These are phyloP conservation scores for Motacilla alba DNA, from an alignment of 2,113 vertebrate species.

Conservation along the genomic window DNA sequence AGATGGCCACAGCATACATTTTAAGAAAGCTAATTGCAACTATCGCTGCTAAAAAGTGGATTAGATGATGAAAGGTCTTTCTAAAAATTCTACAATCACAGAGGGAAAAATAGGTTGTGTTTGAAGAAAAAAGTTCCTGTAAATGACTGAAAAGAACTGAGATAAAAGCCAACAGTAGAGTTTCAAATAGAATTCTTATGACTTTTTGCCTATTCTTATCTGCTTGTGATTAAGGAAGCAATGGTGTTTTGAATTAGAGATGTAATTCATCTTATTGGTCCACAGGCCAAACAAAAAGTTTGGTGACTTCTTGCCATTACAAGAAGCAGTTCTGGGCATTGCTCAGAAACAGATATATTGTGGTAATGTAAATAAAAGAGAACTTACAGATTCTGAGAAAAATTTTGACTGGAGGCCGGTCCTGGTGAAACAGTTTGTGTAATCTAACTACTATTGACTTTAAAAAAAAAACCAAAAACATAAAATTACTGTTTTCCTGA, in stretches of 20 bases:
- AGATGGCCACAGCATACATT: neutral
- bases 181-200: neutral
- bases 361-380: neutral
- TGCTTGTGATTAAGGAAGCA: neutral
- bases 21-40: neutral
- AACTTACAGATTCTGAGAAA: neutral
- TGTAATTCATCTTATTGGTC: neutral
- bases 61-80: neutral
- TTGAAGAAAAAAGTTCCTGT: neutral
- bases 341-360: neutral
- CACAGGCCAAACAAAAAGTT: neutral
- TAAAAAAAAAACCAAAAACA: accelerated
- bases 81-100: neutral
- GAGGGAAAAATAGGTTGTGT: neutral
- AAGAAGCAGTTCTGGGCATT: neutral
- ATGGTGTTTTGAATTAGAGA: neutral
- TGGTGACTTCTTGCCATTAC: neutral
- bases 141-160: neutral
- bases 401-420: neutral
- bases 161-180: neutral
- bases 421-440: neutral
- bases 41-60: neutral
- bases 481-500: neutral
- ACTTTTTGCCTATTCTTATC: neutral
- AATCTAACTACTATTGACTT: neutral